Evolutionary conservation across 2,113 vertebrate genomes (phyloP), one percentile per base, ranked within the genome.

Genomic region (Chloropsis hardwickii): DNA sequence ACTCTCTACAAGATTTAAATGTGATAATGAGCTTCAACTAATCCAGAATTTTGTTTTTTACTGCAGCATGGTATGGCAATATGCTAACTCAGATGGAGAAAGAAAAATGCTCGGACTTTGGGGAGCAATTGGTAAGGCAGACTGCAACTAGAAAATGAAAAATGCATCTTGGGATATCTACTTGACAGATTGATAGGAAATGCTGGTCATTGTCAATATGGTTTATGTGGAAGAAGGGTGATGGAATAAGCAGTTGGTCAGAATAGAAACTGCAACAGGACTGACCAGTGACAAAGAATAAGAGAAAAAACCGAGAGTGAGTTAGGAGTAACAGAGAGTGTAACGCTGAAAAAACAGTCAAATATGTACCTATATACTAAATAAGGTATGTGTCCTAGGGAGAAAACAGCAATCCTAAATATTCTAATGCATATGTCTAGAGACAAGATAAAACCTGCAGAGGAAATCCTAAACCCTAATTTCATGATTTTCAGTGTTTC

Each of bases 311-410:
- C 4, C 44, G 44, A 47, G 31, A 5, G 16, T 10, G 7, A 80
- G 12, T 33, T 70, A 35, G 6, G 24, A 91, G 47, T 60, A 48
- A 81, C 5, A 53, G 2, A 27, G 45, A 80, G 6, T 14, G 7
- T 50, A 86, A 23, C 0, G 0, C 18, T 28, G 13, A 31, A 64
- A 33, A 66, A 25, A 39, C 5, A 51, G 15, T 12, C 2, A 29
- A 67, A 11, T 66, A 71, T 31, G 8, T 54, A 53, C 14, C 14
- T 71, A 45, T n/a, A 73, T 83, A 5, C 29, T 80, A 80, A 69
- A 65, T 47, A 53, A 70, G 4, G 6, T 45, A 24, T 21, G 5
- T 53, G 19, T 48, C 48, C 14, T 61, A 72, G 17, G 14, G 14
- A 92, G 39, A 66, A 12, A 92, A 29, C 4, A 47, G 5, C 66